Conservation (phyloP, 2,113 vertebrate species). For the Mesitornis unicolor region DNA sequence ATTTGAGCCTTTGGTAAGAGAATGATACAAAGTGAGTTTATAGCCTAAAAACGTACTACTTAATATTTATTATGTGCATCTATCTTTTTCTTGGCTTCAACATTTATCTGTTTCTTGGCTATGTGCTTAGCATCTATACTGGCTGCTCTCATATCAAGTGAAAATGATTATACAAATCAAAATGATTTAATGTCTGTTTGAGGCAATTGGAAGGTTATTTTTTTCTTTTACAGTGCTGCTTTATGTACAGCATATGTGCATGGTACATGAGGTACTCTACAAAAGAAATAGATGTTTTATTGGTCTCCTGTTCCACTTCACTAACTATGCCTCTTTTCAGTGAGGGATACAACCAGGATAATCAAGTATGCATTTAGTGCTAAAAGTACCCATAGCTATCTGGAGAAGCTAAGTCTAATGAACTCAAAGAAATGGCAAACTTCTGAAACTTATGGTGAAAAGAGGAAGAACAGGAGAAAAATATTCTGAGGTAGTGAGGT, state of each 20-base stretch:
- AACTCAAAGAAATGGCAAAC: not conserved
- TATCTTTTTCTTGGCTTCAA: too few relatives aligned
- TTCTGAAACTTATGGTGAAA: not conserved
- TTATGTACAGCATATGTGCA: not conserved
- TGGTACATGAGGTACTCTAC: not conserved
- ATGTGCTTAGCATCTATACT: not conserved
- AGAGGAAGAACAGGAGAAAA: not conserved
- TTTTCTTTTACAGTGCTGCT: not conserved
- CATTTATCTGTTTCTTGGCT: not conserved
- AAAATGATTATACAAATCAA: not conserved
- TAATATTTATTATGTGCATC: not conserved
- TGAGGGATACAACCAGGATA: not conserved
- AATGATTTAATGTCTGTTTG: not conserved
- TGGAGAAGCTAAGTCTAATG: not conserved
- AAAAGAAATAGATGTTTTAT: not conserved
- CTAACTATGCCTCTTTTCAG: not conserved
- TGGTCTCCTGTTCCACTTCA: constrained; percentile 1
- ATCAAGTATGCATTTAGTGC: not conserved
- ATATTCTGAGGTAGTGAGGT: not conserved
- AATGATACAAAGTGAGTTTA: not conserved
- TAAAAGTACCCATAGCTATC: not conserved
- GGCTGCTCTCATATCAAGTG: not conserved
- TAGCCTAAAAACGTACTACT: not conserved
- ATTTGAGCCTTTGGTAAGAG: not conserved
- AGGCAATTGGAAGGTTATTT: not conserved